phyloP scores from a whole-genome alignment of 1,140 invertebrate genomes.

The Drosophila obscura region DNA sequence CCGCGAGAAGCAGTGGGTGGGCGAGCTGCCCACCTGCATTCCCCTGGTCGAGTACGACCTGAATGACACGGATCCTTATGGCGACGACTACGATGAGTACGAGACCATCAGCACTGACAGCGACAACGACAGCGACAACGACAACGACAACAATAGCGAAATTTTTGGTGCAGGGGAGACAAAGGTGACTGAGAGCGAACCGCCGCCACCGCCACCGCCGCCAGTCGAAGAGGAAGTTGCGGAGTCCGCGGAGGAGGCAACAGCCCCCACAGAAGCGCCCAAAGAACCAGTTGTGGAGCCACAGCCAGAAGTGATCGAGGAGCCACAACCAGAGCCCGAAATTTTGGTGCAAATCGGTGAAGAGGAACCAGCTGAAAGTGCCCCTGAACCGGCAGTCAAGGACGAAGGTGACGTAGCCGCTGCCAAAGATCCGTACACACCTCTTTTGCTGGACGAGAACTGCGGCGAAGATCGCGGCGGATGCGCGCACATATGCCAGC shows the following conservation, averaged over 20 bases:
- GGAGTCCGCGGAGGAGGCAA: background rate
- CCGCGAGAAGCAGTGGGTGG: constrained; percentile 85
- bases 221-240: background rate
- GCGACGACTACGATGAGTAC: constrained; percentile 59
- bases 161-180: background rate
- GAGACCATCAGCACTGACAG: constrained; percentile 39
- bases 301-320: background rate
- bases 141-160: constrained; percentile 36
- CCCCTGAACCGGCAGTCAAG: background rate
- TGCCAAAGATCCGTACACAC: constrained; percentile 67
- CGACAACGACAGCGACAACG: constrained; percentile 13
- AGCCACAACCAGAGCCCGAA: constrained; percentile 17
- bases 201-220: constrained; percentile 28
- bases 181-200: background rate
- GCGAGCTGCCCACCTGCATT: constrained; percentile 85
- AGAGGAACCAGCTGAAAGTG: background rate
- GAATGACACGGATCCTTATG: constrained; percentile 15
- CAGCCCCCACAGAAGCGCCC: background rate
- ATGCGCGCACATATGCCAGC: constrained; percentile 80
- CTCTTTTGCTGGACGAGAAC: constrained; percentile 59
- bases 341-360: constrained; percentile 26
- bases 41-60: constrained; percentile 60
- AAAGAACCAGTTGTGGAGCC: background rate
- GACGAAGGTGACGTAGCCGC: background rate
- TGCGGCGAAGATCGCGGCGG: constrained; percentile 74